phyloP scores from a whole-genome alignment of 2,888 invertebrate species.

The Papilio elwesi region DNA sequence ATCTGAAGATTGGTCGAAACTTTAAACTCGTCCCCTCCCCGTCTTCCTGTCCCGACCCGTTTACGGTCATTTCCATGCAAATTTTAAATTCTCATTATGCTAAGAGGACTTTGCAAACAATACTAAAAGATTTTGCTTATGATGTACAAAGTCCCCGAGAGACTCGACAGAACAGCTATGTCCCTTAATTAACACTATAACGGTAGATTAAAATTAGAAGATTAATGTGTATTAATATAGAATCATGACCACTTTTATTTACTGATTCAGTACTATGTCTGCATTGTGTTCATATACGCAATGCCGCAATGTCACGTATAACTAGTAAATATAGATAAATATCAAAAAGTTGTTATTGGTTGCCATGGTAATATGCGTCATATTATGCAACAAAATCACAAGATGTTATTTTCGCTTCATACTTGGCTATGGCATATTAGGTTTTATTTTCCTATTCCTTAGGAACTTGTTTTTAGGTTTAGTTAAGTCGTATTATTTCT shows the following conservation, averaged over 20 bases:
- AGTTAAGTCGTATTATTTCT: no score
- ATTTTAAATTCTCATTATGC: slow-evolving; percentile 42
- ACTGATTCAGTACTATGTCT: no score
- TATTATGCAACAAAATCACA: no score
- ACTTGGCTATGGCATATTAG: no score
- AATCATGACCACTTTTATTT: not conserved
- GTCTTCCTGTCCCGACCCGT: slow-evolving; percentile 29
- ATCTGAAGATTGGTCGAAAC: slow-evolving; percentile 28
- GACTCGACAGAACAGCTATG: slow-evolving; percentile 20
- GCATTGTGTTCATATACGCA: slow-evolving; percentile 58
- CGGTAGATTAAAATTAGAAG: slow-evolving; percentile 4
- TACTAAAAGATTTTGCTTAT: slow-evolving; percentile 39
- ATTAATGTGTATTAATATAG: not conserved
- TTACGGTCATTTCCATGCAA: slow-evolving; percentile 38
- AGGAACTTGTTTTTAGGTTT: no score
- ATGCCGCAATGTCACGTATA: no score
- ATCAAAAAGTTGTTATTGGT: no score
- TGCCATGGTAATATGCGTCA: no score
- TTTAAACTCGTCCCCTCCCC: slow-evolving; percentile 24
- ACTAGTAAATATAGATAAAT: no score
- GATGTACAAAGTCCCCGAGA: slow-evolving; percentile 29
- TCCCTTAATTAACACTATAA: slow-evolving; percentile 9
- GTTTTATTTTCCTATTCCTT: no score
- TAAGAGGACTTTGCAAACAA: slow-evolving; percentile 44
- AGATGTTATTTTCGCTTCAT: no score